A percentile compares a stretch with the other conserved stretches of the same genome.
Evolutionary conservation across 2,113 vertebrate species (phyloP).

Genomic region (Colossoma macropomum): DNA sequence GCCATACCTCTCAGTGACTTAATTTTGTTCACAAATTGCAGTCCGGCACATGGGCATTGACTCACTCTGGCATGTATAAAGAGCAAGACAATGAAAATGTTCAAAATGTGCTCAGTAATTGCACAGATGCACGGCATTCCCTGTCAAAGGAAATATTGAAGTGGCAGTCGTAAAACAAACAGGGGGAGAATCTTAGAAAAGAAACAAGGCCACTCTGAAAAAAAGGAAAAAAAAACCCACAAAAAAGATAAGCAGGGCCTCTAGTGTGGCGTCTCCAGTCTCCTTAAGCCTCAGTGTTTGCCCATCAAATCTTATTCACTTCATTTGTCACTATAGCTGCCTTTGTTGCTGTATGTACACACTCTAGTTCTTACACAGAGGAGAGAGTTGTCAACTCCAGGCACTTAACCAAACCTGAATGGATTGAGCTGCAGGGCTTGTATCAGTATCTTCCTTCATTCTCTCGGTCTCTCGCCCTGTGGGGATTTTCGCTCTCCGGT

Average conservation of each 20-base stretch:
- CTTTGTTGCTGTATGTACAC: conserved; percentile 28
- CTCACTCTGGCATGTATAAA: conserved; percentile 17
- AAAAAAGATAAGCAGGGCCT: conserved; percentile 36
- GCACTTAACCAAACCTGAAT: conserved; percentile 52
- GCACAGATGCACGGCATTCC: not conserved
- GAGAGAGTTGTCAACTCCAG: conserved; percentile 51
- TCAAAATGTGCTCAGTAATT: conserved; percentile 19
- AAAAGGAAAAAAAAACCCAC: conserved; percentile 3
- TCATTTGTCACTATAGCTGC: conserved; percentile 44
- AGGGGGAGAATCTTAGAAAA: not conserved
- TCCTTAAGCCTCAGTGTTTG: conserved; percentile 31
- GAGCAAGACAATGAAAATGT: conserved; percentile 29
- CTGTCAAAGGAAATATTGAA: conserved; percentile 42
- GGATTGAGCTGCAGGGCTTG: conserved; percentile 46
- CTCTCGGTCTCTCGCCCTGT: conserved; percentile 31
- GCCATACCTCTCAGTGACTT: not conserved
- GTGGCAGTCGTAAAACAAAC: conserved; percentile 36
- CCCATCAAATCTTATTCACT: conserved; percentile 31
- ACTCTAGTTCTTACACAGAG: not conserved
- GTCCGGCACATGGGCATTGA: conserved; percentile 9
- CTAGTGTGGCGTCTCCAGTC: not conserved
- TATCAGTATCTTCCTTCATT: conserved; percentile 38
- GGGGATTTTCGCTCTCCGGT: conserved; percentile 43
- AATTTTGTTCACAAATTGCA: conserved; percentile 18
- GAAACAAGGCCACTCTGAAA: conserved; percentile 12